Percentiles rank a stretch among this genome's conserved stretches.
Evolutionary conservation across 2,797 vertebrate genomes (phyloP).

Genomic region (Onychomys torridus): DNA sequence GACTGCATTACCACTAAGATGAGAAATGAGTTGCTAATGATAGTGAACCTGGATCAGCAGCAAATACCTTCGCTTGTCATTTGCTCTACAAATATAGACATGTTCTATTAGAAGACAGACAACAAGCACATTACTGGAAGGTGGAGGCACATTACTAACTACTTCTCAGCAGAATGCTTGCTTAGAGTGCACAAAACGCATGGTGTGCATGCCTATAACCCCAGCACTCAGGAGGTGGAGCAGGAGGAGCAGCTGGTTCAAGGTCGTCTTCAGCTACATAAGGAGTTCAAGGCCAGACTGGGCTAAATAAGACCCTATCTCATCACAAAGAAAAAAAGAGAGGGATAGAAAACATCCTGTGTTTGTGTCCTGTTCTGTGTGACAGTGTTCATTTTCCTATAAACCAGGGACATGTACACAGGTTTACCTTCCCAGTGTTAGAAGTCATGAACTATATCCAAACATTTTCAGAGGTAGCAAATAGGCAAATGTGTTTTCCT

Average conservation of each 20-base stretch:
- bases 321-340: not conserved
- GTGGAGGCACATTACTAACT: no score
- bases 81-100: slow-evolving; percentile 18
- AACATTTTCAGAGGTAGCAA: not conserved
- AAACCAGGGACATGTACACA: not conserved
- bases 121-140: not conserved
- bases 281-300: not conserved
- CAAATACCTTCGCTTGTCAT: not conserved
- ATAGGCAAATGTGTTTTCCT: not conserved
- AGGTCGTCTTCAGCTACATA: not conserved
- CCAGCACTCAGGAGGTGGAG: not conserved
- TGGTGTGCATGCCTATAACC: not conserved
- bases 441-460: not conserved
- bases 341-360: not conserved
- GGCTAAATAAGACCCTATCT: not conserved
- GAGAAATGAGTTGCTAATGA: not conserved
- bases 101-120: not conserved
- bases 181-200: not conserved
- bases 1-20: not conserved
- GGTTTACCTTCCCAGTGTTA: not conserved
- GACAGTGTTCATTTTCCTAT: not conserved
- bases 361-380: not conserved
- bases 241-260: not conserved
- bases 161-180: not conserved
- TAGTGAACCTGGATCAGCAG: not conserved